These are phyloP conservation scores for Cyphomyrus plagiostoma DNA, from an alignment of 2,113 vertebrate genomes.

Conservation along the genomic window DNA sequence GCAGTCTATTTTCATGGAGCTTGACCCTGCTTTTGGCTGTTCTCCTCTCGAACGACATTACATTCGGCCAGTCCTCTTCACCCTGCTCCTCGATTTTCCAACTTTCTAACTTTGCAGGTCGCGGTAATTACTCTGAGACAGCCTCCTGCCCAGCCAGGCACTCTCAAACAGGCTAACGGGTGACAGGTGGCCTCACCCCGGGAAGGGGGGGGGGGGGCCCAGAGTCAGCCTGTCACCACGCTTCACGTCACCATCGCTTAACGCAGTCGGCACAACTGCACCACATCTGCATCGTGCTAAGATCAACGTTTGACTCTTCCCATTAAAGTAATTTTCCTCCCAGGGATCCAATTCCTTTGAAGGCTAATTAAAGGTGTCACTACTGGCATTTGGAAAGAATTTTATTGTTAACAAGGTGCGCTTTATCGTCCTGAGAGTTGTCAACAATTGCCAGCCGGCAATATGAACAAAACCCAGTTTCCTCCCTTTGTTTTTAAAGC, in stretches of 20 bases:
- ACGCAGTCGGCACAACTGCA: conserved; percentile 27
- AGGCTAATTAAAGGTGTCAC: conserved; percentile 21
- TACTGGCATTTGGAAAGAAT: conserved; percentile 3
- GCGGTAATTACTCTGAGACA: background rate
- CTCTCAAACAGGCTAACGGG: conserved; percentile 32
- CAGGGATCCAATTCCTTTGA: conserved; percentile 14
- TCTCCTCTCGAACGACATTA: background rate
- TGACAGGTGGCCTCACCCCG: conserved; percentile 33
- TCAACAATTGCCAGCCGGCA: background rate
- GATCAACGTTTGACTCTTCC: background rate
- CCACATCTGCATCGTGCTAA: conserved; percentile 1
- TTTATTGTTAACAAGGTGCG: background rate
- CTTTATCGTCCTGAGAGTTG: background rate
- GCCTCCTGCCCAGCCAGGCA: background rate
- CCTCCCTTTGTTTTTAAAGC: background rate
- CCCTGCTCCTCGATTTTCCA: background rate
- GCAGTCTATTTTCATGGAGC: background rate
- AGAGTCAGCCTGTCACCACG: conserved; percentile 30
- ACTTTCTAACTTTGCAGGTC: background rate
- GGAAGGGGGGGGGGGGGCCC: background rate
- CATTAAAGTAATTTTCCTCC: conserved; percentile 9
- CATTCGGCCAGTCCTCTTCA: background rate
- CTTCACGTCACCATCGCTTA: conserved; percentile 27
- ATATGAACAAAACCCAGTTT: background rate
- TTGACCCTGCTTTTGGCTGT: background rate